Evolutionary conservation across 2,888 invertebrate species (phyloP).

Genomic region (Vanessa cardui): DNA sequence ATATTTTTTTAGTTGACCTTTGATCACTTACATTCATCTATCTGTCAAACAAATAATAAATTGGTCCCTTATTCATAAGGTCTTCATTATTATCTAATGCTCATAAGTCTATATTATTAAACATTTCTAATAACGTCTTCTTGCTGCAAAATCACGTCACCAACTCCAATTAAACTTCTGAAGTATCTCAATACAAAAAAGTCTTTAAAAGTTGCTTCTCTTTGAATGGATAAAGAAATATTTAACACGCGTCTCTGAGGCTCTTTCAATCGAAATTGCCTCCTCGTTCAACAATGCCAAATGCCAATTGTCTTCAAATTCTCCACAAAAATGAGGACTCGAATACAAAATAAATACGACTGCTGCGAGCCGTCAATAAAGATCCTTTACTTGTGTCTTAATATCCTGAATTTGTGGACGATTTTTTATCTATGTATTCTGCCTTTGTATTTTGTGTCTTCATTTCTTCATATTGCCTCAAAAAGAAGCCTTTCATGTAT

Average conservation of each 20-base stretch:
- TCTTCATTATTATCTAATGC: no score
- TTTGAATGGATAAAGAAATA: not conserved
- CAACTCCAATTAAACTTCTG: not conserved
- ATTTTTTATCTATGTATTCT: not conserved
- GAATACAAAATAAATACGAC: conserved; percentile 9
- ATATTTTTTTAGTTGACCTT: no score
- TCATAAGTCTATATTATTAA: no score
- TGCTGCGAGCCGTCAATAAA: not conserved
- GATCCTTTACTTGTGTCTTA: not conserved
- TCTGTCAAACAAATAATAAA: no score
- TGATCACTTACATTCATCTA: no score
- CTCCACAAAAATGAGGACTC: not conserved
- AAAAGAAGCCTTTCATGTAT: not conserved
- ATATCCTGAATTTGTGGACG: conserved; percentile 5
- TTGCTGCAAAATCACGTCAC: not conserved
- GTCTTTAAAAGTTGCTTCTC: not conserved
- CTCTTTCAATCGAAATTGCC: conserved; percentile 9
- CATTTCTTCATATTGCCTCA: not conserved
- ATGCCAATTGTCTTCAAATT: not conserved
- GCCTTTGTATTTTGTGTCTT: not conserved
- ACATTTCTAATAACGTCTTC: no score
- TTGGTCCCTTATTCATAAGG: no score
- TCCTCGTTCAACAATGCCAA: conserved; percentile 2
- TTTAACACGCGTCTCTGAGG: not conserved
- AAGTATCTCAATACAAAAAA: not conserved